Percentiles rank a stretch among this genome's conserved stretches.
Conservation (phyloP, 2,797 vertebrate genomes). For the Chiroxiphia lanceolata region DNA sequence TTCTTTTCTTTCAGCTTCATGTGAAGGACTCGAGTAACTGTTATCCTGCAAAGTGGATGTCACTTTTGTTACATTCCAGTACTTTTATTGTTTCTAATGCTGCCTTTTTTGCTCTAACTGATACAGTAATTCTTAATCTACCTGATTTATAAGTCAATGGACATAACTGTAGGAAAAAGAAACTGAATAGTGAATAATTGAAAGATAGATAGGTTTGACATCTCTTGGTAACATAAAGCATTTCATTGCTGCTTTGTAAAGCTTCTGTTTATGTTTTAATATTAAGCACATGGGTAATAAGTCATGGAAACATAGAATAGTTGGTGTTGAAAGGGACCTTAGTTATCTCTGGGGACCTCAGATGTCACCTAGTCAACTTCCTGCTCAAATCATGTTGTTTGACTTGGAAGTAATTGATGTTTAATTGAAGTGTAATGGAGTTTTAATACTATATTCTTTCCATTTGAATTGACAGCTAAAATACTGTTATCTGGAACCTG, state of each 20-base stretch:
- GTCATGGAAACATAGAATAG: background rate
- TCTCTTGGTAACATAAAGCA: background rate
- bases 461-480: background rate
- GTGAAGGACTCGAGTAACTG: background rate
- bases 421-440: background rate
- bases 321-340: background rate
- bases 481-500: background rate
- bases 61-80: slow-evolving; percentile 35
- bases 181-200: background rate
- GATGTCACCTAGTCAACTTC: background rate
- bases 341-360: background rate
- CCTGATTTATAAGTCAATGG: background rate
- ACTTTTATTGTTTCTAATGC: background rate
- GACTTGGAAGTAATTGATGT: background rate
- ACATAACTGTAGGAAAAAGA: background rate
- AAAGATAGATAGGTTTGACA: background rate
- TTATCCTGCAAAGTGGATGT: background rate
- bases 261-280: background rate
- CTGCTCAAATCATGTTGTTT: background rate
- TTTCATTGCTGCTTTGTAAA: background rate
- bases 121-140: background rate
- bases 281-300: background rate
- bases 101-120: background rate
- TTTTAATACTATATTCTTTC: background rate
- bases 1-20: slow-evolving; percentile 14